Evolutionary conservation across 2,888 invertebrate genomes (phyloP).

Genomic region (Meghimatium bilineatum): DNA sequence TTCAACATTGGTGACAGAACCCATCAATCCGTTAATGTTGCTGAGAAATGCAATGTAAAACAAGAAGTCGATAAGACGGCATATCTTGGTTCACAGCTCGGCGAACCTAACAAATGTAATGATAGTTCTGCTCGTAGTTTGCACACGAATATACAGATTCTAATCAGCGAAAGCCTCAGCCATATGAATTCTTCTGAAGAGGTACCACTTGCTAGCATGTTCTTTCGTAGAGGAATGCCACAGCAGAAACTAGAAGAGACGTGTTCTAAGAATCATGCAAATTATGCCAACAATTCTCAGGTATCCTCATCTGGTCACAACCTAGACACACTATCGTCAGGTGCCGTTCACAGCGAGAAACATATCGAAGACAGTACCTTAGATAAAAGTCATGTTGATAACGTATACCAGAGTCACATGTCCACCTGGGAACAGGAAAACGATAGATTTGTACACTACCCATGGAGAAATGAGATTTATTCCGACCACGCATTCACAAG

Average conservation of each 20-base stretch:
- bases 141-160: not conserved
- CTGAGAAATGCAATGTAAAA: not conserved
- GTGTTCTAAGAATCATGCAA: not conserved
- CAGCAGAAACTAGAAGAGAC: not conserved
- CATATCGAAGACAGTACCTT: not conserved
- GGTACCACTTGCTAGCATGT: not conserved
- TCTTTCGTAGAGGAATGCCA: not conserved
- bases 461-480: constrained; percentile 10
- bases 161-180: not conserved
- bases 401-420: constrained; percentile 6
- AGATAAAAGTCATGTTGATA: not conserved
- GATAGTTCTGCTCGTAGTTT: not conserved
- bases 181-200: not conserved
- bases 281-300: not conserved
- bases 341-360: not conserved
- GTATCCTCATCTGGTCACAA: not conserved
- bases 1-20: not conserved
- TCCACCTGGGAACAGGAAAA: constrained; percentile 45
- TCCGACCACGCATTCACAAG: not conserved
- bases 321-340: not conserved
- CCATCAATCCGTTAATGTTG: not conserved
- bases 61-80: not conserved
- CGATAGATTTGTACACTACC: constrained; percentile 22
- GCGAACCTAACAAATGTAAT: not conserved
- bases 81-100: not conserved